Conservation (phyloP, 2,888 invertebrate species). For the Isoperla grammatica region DNA sequence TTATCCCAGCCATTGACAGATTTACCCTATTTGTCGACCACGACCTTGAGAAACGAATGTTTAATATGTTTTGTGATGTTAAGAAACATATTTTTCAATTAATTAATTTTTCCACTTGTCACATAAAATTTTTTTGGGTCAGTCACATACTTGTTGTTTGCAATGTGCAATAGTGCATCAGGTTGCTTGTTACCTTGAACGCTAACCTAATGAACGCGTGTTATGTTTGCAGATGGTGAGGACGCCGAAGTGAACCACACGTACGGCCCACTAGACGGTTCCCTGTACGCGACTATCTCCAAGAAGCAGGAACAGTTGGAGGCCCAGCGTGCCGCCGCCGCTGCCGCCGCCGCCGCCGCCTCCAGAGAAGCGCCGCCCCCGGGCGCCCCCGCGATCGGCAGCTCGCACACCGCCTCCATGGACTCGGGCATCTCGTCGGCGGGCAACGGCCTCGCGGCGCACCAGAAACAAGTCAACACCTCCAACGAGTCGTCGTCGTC, state of each 20-base stretch:
- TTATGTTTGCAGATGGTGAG: constrained; percentile 4
- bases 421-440: constrained; percentile 82
- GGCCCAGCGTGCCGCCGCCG: constrained; percentile 16
- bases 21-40: background rate
- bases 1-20: background rate
- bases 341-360: constrained; percentile 17
- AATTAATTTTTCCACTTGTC: background rate
- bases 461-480: constrained; percentile 46
- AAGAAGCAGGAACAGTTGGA: constrained; percentile 42
- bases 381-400: constrained; percentile 49
- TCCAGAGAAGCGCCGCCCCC: constrained; percentile 23
- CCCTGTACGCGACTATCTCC: constrained; percentile 67
- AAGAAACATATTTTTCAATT: background rate
- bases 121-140: background rate
- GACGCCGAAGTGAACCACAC: constrained; percentile 52
- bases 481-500: constrained; percentile 43
- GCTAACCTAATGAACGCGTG: background rate
- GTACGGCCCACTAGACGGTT: constrained; percentile 83
- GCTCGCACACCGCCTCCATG: constrained; percentile 80
- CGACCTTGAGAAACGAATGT: too few relatives aligned
- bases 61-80: too few relatives aligned
- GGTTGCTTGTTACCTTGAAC: background rate
- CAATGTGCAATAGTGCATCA: background rate
- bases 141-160: background rate
- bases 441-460: constrained; percentile 51